These are phyloP conservation scores for Telmatochromis brichardi DNA, from an alignment of 2,113 vertebrate species.

Conservation along the genomic window DNA sequence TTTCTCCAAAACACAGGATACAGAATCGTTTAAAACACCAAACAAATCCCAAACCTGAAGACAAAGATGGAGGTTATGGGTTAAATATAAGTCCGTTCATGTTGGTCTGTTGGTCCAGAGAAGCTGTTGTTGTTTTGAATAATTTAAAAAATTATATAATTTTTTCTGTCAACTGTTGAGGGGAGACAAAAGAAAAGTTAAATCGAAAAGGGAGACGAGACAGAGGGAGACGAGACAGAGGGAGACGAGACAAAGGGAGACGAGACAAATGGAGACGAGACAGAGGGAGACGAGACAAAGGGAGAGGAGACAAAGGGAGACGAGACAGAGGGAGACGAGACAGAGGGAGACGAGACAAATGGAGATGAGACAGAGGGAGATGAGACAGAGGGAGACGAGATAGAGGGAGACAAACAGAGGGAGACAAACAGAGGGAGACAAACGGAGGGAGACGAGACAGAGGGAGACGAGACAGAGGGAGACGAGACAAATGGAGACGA, in stretches of 20 bases:
- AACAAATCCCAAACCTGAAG: neutral
- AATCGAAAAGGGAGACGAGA: too few species aligned
- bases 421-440: too few species aligned
- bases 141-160: neutral
- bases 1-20: neutral
- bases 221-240: rapidly evolving
- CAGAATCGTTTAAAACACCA: neutral
- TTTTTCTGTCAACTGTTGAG: neutral
- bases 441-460: rapidly evolving
- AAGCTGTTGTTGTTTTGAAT: neutral
- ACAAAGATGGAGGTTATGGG: neutral
- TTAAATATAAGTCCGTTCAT: neutral
- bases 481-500: neutral
- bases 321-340: too few species aligned
- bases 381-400: too few species aligned
- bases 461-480: rapidly evolving
- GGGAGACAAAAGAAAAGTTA: too few species aligned
- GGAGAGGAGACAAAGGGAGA: rapidly evolving
- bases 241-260: too few species aligned
- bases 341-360: rapidly evolving
- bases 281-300: rapidly evolving
- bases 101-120: neutral
- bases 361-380: too few species aligned
- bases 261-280: rapidly evolving
- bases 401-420: too few species aligned